A percentile compares a stretch with the other conserved stretches of the same genome.
Conservation (phyloP, 2,888 invertebrate genomes). For the Anoplius nigerrimus region DNA sequence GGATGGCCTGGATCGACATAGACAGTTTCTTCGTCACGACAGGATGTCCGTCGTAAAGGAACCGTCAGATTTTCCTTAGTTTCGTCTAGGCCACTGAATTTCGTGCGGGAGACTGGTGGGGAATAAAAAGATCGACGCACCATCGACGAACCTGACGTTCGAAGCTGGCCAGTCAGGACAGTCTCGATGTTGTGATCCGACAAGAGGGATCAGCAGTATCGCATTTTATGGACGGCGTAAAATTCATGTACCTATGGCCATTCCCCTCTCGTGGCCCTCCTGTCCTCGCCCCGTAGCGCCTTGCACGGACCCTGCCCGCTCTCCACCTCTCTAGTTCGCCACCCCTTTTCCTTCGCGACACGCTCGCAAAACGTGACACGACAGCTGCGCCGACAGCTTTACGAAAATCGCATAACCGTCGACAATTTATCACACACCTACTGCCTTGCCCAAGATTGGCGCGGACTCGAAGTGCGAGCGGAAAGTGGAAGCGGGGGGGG, state of each 20-base stretch:
- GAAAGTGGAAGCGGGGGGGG: no score
- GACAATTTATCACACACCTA: conserved; percentile 36
- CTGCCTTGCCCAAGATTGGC: background rate
- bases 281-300: background rate
- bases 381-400: conserved; percentile 45
- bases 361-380: conserved; percentile 44
- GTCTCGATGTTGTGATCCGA: conserved; percentile 9
- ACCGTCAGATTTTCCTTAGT: no score
- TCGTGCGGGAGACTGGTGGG: no score
- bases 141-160: background rate
- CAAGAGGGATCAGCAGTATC: conserved; percentile 14
- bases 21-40: no score
- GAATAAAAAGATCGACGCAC: no score
- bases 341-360: conserved; percentile 25
- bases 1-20: no score
- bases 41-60: no score
- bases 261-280: conserved; percentile 1
- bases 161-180: background rate
- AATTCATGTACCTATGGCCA: conserved; percentile 29
- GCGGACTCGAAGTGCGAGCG: no score
- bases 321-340: conserved; percentile 1
- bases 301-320: background rate
- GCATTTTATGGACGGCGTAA: conserved; percentile 22
- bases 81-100: no score
- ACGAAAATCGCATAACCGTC: conserved; percentile 48